A percentile compares a stretch with the other conserved stretches of the same genome.
Evolutionary conservation across 2,888 invertebrate genomes (phyloP).

Genomic region (Crioceris asparagi): DNA sequence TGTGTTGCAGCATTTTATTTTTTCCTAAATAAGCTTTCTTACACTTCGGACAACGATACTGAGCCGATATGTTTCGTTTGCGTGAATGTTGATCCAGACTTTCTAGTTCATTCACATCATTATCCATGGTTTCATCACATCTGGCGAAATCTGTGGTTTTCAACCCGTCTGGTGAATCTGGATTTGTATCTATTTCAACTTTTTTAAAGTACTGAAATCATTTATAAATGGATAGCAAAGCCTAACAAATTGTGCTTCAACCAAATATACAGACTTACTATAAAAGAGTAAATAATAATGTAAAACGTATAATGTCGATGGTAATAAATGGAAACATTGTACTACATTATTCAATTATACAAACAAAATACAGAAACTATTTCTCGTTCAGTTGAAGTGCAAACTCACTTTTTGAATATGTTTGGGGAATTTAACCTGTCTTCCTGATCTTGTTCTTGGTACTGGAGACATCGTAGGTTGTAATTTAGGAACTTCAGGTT

Average conservation of each 20-base stretch:
- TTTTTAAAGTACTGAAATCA: slow-evolving; percentile 30
- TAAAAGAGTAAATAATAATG: too few relatives aligned
- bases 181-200: slow-evolving; percentile 24
- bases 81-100: slow-evolving; percentile 19
- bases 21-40: slow-evolving; percentile 52
- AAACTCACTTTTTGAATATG: slow-evolving; percentile 30
- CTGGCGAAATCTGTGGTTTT: slow-evolving; percentile 27
- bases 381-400: too few relatives aligned
- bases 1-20: slow-evolving; percentile 49
- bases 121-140: slow-evolving; percentile 18
- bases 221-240: slow-evolving; percentile 1
- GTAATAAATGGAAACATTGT: too few relatives aligned
- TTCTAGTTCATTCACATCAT: slow-evolving; percentile 3
- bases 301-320: too few relatives aligned
- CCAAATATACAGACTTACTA: neutral
- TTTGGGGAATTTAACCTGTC: slow-evolving; percentile 31
- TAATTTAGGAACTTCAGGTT: slow-evolving; percentile 9
- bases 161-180: slow-evolving; percentile 15
- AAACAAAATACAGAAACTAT: too few relatives aligned
- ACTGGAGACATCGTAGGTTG: slow-evolving; percentile 5
- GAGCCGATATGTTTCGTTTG: slow-evolving; percentile 40
- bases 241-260: neutral
- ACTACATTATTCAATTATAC: too few relatives aligned
- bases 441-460: slow-evolving; percentile 31
- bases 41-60: slow-evolving; percentile 52